These are phyloP conservation scores for Neodiprion pinetum DNA, from an alignment of 1,140 invertebrate genomes.

Conservation along the genomic window DNA sequence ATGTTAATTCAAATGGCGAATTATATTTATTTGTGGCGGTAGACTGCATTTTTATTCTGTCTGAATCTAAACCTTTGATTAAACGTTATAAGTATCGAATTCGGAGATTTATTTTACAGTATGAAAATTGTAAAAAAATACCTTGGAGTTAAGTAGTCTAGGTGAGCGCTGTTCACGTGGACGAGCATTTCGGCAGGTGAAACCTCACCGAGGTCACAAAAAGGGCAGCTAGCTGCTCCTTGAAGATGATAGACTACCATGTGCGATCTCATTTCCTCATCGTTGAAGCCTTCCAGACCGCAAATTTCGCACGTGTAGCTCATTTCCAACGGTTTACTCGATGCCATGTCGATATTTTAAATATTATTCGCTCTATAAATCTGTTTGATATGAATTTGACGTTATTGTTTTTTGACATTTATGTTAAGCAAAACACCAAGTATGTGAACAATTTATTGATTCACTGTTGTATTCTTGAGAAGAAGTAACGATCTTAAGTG, in stretches of 20 bases:
- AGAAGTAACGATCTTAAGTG: background rate
- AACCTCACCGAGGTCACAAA: slow-evolving; percentile 78
- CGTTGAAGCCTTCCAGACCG: slow-evolving; percentile 78
- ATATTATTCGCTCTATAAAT: slow-evolving; percentile 2
- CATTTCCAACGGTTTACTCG: slow-evolving; percentile 56
- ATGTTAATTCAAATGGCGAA: too few species aligned
- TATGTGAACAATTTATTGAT: too few species aligned
- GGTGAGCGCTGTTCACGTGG: slow-evolving; percentile 82
- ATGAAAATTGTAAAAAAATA: slow-evolving; percentile 38
- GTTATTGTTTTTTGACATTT: background rate
- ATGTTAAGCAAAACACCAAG: too few species aligned
- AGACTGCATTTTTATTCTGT: too few species aligned
- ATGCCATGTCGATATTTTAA: slow-evolving; percentile 42
- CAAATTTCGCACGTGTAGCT: slow-evolving; percentile 82
- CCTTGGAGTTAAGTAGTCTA: slow-evolving; percentile 79
- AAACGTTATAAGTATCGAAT: too few species aligned
- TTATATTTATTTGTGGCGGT: too few species aligned
- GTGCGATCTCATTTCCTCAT: slow-evolving; percentile 81
- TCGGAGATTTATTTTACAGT: too few species aligned
- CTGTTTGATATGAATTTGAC: background rate
- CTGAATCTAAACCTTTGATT: too few species aligned
- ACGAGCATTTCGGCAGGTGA: slow-evolving; percentile 76
- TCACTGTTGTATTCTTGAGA: background rate
- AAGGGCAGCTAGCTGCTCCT: slow-evolving; percentile 78
- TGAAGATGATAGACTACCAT: slow-evolving; percentile 79